phyloP scores from a whole-genome alignment of 35 echinoderm and acorn worm species.

The Apostichopus japonicus region DNA sequence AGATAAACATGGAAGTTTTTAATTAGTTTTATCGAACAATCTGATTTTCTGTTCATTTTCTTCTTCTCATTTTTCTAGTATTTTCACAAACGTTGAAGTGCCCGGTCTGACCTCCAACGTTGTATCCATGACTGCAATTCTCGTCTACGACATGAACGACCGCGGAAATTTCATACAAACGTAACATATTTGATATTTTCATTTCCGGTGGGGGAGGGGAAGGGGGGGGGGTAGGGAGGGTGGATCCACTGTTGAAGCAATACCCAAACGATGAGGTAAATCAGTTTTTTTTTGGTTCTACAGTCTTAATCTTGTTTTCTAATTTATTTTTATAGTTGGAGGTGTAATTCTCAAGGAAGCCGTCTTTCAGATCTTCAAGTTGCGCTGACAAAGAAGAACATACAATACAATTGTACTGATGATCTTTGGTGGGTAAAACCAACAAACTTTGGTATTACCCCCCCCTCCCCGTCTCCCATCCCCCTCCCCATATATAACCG shows the following conservation, averaged over 20 bases:
- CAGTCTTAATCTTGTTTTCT: background rate
- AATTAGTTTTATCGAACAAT: background rate
- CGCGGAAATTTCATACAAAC: background rate
- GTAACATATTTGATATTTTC: background rate
- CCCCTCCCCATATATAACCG: no score
- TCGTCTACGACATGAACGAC: background rate
- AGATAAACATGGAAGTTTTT: no score
- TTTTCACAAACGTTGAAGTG: background rate
- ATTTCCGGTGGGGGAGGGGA: background rate
- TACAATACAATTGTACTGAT: slow-evolving; percentile 22
- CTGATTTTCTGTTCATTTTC: background rate
- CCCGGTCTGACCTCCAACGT: background rate
- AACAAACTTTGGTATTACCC: no score
- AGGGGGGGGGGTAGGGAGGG: background rate
- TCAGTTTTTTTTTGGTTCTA: background rate
- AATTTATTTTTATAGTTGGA: background rate
- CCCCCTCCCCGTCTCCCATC: no score
- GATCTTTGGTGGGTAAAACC: background rate
- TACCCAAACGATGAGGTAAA: background rate
- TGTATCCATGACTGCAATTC: slow-evolving; percentile 1
- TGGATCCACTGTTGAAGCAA: background rate
- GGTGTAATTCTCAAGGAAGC: background rate
- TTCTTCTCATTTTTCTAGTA: background rate
- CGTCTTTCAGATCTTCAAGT: slow-evolving; percentile 3
- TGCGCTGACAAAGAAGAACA: background rate